These are phyloP conservation scores for Cathartes aura DNA, from an alignment of 2,113 vertebrate genomes.

Conservation along the genomic window DNA sequence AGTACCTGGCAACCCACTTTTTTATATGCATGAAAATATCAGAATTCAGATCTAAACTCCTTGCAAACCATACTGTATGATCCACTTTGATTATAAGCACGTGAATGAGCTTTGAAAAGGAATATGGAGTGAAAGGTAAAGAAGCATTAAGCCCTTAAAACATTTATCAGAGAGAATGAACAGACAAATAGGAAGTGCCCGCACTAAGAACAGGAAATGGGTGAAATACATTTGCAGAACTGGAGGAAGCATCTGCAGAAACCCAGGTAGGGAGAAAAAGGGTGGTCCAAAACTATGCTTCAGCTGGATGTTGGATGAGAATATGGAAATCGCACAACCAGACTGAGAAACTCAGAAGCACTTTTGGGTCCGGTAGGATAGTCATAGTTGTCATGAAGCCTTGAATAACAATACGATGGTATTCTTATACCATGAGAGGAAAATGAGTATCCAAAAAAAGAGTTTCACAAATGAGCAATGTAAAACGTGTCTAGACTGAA, in stretches of 20 bases:
- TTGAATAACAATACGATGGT: not conserved
- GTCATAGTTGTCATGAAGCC: not conserved
- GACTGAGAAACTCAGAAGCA: not conserved
- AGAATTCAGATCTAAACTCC: not conserved
- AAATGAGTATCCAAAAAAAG: not conserved
- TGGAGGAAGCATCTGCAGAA: not conserved
- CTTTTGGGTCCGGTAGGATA: not conserved
- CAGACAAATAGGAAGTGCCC: not conserved
- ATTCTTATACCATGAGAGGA: not conserved
- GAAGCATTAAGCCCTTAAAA: not conserved
- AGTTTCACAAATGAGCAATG: not conserved
- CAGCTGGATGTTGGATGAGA: not conserved
- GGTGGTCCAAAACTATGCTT: not conserved
- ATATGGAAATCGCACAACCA: not conserved
- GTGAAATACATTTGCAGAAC: not conserved
- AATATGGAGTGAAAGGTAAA: not conserved
- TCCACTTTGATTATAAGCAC: not conserved
- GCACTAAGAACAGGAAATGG: not conserved
- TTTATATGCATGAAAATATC: not conserved
- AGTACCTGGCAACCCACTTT: not conserved
- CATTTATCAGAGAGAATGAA: not conserved
- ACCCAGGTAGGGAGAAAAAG: rapidly evolving
- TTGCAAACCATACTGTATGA: not conserved
- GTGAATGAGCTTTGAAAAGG: not conserved
- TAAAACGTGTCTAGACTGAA: not conserved